These are phyloP conservation scores for Diabrotica balteata DNA, from an alignment of 2,888 invertebrate genomes.

Conservation along the genomic window DNA sequence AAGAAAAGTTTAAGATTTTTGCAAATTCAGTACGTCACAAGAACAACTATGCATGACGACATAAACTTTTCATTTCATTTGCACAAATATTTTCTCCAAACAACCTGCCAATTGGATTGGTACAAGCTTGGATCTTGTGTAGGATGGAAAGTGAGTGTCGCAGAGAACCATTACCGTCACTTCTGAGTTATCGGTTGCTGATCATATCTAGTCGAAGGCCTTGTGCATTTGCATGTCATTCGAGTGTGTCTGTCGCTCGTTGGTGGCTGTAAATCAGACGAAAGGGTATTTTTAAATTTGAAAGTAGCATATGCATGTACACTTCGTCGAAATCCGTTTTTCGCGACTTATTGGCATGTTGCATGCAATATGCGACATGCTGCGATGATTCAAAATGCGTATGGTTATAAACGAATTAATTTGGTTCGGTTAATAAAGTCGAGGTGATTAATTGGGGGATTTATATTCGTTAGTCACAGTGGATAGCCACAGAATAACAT, in stretches of 20 bases:
- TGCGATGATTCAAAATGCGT: neutral
- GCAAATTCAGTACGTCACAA: too few relatives aligned
- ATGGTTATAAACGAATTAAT: neutral
- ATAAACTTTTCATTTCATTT: neutral
- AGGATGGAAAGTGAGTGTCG: slow-evolving; percentile 28
- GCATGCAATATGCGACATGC: slow-evolving; percentile 8
- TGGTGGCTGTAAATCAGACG: slow-evolving; percentile 10
- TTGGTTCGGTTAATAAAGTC: too few relatives aligned
- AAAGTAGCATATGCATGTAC: slow-evolving; percentile 2
- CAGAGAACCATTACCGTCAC: slow-evolving; percentile 30
- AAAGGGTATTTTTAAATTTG: slow-evolving; percentile 15
- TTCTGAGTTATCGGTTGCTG: slow-evolving; percentile 18
- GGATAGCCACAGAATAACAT: too few relatives aligned
- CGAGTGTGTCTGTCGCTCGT: slow-evolving; percentile 18
- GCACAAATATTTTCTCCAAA: slow-evolving; percentile 8
- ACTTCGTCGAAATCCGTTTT: slow-evolving; percentile 10
- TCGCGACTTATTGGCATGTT: slow-evolving; percentile 10
- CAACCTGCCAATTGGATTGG: slow-evolving; percentile 10
- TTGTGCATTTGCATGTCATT: slow-evolving; percentile 33
- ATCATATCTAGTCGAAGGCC: slow-evolving; percentile 23
- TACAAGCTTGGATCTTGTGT: slow-evolving; percentile 27
- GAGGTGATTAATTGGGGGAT: too few relatives aligned
- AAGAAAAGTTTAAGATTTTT: too few relatives aligned
- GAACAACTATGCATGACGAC: neutral
- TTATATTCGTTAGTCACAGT: too few relatives aligned